Evolutionary conservation across 2,797 vertebrate species (phyloP).

Genomic region (Pteropus rufus): DNA sequence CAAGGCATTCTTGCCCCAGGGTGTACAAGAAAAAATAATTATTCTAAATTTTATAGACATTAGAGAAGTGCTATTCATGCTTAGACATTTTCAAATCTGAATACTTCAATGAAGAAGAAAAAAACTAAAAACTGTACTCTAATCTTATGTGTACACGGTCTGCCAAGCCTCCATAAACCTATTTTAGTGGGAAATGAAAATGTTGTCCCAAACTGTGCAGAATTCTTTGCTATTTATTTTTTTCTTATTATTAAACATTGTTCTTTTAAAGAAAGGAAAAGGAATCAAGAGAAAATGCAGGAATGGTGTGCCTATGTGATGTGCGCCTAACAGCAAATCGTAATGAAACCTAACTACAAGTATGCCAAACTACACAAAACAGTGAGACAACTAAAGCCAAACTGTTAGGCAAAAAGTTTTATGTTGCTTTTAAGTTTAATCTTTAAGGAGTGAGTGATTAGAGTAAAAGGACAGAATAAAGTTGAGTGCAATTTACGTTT

Average conservation of each 20-base stretch:
- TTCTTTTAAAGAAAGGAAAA: not conserved
- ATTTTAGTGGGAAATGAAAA: conserved; percentile 43
- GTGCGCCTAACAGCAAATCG: not conserved
- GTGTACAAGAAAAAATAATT: not conserved
- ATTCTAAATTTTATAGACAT: not conserved
- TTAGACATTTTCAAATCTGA: conserved; percentile 54
- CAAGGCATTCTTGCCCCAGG: not conserved
- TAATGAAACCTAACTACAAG: conserved; percentile 31
- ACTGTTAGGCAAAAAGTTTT: conserved; percentile 7
- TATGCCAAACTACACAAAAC: not conserved
- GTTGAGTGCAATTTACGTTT: conserved; percentile 43
- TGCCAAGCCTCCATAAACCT: conserved; percentile 62
- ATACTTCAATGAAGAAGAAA: conserved; percentile 55
- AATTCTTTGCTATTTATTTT: conserved; percentile 37
- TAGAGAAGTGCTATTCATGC: not conserved
- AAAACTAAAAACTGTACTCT: conserved; percentile 36
- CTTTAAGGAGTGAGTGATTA: not conserved
- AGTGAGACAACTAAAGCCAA: conserved; percentile 50
- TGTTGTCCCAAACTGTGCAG: not conserved
- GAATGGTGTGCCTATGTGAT: not conserved
- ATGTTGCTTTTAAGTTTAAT: not conserved
- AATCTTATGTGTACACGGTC: conserved; percentile 62
- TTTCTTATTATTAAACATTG: not conserved
- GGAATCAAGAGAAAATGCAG: not conserved
- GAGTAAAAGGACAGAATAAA: conserved; percentile 16